phyloP scores from a whole-genome alignment of 2,797 vertebrate genomes.

The Gobionotothen gibberifrons region DNA sequence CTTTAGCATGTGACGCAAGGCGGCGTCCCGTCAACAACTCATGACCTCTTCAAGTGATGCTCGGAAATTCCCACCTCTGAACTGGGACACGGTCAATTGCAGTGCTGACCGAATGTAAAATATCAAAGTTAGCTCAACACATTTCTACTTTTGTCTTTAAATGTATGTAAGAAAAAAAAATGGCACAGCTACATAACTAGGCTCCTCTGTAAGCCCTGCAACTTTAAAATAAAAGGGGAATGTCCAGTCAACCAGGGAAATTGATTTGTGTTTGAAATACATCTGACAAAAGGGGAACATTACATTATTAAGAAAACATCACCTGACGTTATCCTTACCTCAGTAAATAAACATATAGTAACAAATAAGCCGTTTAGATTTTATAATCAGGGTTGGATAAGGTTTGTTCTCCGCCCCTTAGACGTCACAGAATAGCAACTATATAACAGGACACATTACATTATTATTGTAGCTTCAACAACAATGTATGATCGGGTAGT shows the following conservation, averaged over 20 bases:
- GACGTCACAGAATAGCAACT: slow-evolving; percentile 46
- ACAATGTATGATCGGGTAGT: background rate
- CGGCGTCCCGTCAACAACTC: slow-evolving; percentile 64
- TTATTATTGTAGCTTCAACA: background rate
- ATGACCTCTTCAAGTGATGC: slow-evolving; percentile 52
- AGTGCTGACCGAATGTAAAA: no score
- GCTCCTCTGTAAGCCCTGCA: background rate
- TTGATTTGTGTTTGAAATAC: background rate
- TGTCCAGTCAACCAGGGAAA: background rate
- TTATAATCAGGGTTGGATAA: background rate
- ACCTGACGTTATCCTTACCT: no score
- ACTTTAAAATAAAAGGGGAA: background rate
- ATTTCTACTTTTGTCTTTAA: background rate
- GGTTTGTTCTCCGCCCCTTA: slow-evolving; percentile 36
- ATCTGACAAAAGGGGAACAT: background rate
- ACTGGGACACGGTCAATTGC: background rate
- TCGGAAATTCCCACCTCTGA: slow-evolving; percentile 16
- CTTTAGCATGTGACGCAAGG: slow-evolving; percentile 74
- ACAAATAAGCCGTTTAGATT: background rate
- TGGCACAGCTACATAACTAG: background rate
- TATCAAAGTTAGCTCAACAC: background rate
- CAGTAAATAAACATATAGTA: background rate
- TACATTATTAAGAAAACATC: background rate
- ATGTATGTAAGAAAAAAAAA: background rate
- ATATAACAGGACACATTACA: background rate